These are phyloP conservation scores for Rhipidura dahli DNA, from an alignment of 2,113 vertebrate species.

Conservation along the genomic window DNA sequence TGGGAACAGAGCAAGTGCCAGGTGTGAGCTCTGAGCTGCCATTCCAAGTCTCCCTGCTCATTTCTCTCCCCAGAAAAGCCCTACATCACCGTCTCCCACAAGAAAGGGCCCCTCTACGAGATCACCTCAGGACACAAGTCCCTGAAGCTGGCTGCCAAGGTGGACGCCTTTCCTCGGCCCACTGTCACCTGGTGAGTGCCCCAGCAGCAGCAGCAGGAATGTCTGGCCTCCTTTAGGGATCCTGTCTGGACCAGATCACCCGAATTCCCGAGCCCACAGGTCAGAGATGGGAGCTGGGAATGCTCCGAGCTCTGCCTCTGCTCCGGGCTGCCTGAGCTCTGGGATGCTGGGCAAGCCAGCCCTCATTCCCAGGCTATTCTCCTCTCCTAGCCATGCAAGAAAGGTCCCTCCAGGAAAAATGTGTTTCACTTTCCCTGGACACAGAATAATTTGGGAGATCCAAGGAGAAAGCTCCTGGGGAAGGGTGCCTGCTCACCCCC, in stretches of 20 bases:
- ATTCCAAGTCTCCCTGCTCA: not conserved
- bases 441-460: not conserved
- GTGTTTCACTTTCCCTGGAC: not conserved
- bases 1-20: not conserved
- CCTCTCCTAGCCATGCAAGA: not conserved
- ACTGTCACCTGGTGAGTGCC: conserved; percentile 77
- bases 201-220: not conserved
- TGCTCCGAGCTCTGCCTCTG: not conserved
- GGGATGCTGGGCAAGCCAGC: not conserved
- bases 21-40: not conserved
- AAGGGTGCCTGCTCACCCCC: not conserved
- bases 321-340: not conserved
- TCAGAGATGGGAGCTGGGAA: not conserved
- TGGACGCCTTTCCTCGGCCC: conserved; percentile 78
- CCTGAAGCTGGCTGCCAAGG: conserved; percentile 75
- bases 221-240: rapidly evolving
- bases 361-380: not conserved
- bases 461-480: not conserved
- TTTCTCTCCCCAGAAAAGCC: conserved; percentile 78
- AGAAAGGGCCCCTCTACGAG: not conserved
- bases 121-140: conserved; percentile 65
- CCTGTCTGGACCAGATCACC: not conserved
- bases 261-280: not conserved
- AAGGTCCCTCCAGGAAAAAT: not conserved
- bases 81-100: conserved; percentile 73